phyloP scores from a whole-genome alignment of 2,888 invertebrate genomes.

The Andrena dorsata region DNA sequence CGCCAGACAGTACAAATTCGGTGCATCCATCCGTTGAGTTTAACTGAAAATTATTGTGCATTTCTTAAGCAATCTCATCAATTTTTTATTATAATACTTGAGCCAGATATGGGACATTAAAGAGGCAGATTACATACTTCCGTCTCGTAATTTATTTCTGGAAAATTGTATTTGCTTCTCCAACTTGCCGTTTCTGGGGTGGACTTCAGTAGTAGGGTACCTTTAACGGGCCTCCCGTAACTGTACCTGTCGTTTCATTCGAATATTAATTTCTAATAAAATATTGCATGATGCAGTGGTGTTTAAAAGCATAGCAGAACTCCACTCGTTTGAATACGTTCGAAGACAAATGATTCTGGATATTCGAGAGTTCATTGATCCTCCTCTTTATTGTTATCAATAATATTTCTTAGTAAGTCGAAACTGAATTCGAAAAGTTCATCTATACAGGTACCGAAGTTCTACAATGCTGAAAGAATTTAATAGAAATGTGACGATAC shows the following conservation, averaged over 20 bases:
- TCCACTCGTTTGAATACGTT: background rate
- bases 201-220: constrained; percentile 85
- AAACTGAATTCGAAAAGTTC: background rate
- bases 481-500: constrained; percentile 77
- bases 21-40: constrained; percentile 81
- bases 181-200: constrained; percentile 81
- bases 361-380: too few relatives aligned
- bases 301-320: background rate
- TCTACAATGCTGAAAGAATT: background rate
- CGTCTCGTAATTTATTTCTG: constrained; percentile 80
- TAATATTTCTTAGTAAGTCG: too few relatives aligned
- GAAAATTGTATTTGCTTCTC: constrained; percentile 79
- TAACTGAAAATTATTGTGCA: constrained; percentile 60
- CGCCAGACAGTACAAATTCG: constrained; percentile 80
- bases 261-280: background rate
- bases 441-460: background rate
- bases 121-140: constrained; percentile 67
- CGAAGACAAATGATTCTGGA: background rate
- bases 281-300: background rate
- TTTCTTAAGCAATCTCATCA: background rate
- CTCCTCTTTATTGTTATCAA: too few relatives aligned
- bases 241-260: constrained; percentile 85
- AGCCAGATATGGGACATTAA: background rate
- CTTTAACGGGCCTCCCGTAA: constrained; percentile 88
- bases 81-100: too few relatives aligned